phyloP scores from a whole-genome alignment of 2,113 vertebrate genomes.

The Grammomys dolichurus region DNA sequence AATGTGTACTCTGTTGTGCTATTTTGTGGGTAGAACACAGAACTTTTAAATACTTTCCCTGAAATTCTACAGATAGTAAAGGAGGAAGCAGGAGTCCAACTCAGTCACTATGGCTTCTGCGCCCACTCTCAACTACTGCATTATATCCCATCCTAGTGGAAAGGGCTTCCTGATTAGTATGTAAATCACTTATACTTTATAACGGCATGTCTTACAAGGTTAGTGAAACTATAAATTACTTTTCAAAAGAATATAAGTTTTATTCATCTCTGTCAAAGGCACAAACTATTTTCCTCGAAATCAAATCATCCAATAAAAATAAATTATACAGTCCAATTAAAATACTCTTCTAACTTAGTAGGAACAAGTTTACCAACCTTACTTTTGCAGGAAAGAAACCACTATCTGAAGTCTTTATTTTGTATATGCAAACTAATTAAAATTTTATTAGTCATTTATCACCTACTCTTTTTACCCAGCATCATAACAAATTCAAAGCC shows the following conservation, averaged over 20 bases:
- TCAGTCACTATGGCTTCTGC: neutral
- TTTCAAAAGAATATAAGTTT: neutral
- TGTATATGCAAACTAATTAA: constrained; percentile 55
- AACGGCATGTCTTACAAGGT: constrained; percentile 22
- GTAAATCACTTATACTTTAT: constrained; percentile 32
- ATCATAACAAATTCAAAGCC: constrained; percentile 41
- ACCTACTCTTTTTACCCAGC: constrained; percentile 31
- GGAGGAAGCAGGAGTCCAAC: neutral
- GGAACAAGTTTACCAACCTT: constrained; percentile 27
- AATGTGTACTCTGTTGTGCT: neutral
- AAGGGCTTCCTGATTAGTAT: neutral
- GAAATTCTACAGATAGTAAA: neutral
- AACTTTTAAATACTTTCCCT: neutral
- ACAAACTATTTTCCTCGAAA: constrained; percentile 56
- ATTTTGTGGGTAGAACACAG: neutral
- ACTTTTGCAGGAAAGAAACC: constrained; percentile 22
- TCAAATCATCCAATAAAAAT: constrained; percentile 68
- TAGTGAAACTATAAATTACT: constrained; percentile 56
- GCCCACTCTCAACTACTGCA: neutral
- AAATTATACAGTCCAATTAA: constrained; percentile 64
- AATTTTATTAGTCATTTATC: constrained; percentile 62
- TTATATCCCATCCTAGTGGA: neutral
- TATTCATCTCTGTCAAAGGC: constrained; percentile 58
- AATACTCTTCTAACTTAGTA: constrained; percentile 44
- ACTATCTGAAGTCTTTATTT: constrained; percentile 57